These are phyloP conservation scores for Cervus canadensis DNA, from an alignment of 2,113 vertebrate genomes.

Conservation along the genomic window DNA sequence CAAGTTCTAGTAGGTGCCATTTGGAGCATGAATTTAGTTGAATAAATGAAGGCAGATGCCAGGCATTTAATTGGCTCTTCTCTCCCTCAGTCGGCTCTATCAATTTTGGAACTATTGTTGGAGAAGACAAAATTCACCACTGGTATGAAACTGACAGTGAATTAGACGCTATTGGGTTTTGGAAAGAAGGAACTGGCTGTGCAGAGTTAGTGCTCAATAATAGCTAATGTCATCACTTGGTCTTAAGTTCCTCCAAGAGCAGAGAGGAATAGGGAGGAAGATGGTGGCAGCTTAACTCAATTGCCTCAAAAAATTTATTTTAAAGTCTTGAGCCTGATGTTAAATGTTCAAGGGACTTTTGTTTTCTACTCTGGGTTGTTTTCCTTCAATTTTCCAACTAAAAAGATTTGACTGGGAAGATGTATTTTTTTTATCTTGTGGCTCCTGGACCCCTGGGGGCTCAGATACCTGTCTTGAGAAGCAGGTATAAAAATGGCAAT, in stretches of 20 bases:
- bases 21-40: neutral
- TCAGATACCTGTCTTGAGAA: neutral
- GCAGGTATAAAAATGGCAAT: neutral
- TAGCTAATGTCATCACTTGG: neutral
- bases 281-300: neutral
- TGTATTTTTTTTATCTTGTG: neutral
- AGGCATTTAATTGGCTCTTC: constrained; percentile 38
- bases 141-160: neutral
- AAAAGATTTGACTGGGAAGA: neutral
- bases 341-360: neutral
- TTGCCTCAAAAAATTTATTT: neutral
- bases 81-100: neutral
- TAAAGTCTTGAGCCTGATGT: neutral
- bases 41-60: constrained; percentile 17
- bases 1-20: neutral
- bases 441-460: neutral
- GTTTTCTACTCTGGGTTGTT: neutral
- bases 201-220: neutral
- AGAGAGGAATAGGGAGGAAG: neutral
- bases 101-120: neutral
- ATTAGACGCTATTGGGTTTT: neutral
- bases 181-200: neutral
- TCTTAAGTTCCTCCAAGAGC: neutral
- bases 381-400: neutral
- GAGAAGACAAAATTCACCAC: neutral